Evolutionary conservation across 2,888 invertebrate genomes (phyloP), one percentile per base, ranked within the genome.

Genomic region (Eumerus sabulonum): DNA sequence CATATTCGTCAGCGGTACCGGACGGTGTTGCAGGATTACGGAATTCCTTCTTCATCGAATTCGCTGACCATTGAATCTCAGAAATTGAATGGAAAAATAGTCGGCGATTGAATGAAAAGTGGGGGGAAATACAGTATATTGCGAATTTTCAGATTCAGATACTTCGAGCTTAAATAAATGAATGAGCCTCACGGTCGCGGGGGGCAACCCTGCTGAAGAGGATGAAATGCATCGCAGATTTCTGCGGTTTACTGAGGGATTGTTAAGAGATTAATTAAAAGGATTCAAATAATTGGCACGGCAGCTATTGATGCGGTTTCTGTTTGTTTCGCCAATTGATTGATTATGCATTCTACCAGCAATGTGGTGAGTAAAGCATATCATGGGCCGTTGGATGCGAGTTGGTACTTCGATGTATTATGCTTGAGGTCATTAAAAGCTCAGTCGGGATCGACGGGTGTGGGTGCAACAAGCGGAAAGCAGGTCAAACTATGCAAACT

Each of bases 91-190:
- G 14, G 1, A 54, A 40, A 38, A n/a, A 38, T 7, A 27, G 7
- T 27, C 3, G 27, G 7, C 2, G 27, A 27, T 2, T 27, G 27
- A 27, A 7, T 2, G 27, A 27, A 7, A 2, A 27, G 27, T n/a
- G 27, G 7, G 7, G 2, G 27, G 27, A 7, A 27, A 27, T 7
- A 7, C 3, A 1, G 13, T 42, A n/a, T 50, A 36, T 42, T 14
- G 16, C 9, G 14, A 50, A 38, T 50, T 12, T 62, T 62, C 38
- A 17, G 19, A 60, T 60, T 60, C 60, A 47, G 38, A 60, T 60
- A 19, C 62, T 62, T 40, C 40, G 14, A 50, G 27, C 40, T 40
- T 14, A 11, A 62, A 40, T 62, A 50, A 62, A 50, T 62, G 48
- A 62, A 62, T 62, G 40, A 62, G 36, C 3, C 27, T 38, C 1